phyloP scores from a whole-genome alignment of 2,888 invertebrate genomes.

The Agrenia bidenticulata region DNA sequence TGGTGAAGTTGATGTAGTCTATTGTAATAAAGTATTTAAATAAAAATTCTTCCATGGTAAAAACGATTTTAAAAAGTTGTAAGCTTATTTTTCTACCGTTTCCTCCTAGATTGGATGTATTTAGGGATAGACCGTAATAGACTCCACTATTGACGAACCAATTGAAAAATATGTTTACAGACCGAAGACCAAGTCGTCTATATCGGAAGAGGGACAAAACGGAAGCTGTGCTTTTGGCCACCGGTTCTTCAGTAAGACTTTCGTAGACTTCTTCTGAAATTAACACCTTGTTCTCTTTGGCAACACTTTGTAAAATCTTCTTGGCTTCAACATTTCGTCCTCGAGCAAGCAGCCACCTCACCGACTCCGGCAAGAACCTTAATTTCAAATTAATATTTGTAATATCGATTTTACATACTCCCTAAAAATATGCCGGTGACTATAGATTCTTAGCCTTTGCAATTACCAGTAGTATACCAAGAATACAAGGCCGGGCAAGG shows the following conservation, averaged over 20 bases:
- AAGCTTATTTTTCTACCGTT: slow-evolving; percentile 57
- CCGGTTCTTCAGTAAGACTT: slow-evolving; percentile 40
- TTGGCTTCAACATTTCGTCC: slow-evolving; percentile 66
- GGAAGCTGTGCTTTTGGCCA: slow-evolving; percentile 26
- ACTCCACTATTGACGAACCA: slow-evolving; percentile 77
- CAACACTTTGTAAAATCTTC: slow-evolving; percentile 64
- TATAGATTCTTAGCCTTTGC: not conserved
- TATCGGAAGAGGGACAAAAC: slow-evolving; percentile 59
- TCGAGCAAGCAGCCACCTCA: slow-evolving; percentile 70
- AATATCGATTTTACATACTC: not conserved
- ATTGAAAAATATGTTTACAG: slow-evolving; percentile 67
- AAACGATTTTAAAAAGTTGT: not conserved
- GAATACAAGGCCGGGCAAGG: slow-evolving; percentile 68
- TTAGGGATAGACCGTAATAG: slow-evolving; percentile 77
- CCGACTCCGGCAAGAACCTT: slow-evolving; percentile 72
- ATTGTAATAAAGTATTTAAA: too few species aligned
- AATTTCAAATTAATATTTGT: not conserved
- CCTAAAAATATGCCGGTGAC: too few species aligned
- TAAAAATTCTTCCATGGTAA: too few species aligned
- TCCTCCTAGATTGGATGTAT: slow-evolving; percentile 70
- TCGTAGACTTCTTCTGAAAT: slow-evolving; percentile 62
- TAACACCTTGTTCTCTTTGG: slow-evolving; percentile 66
- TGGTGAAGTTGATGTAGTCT: slow-evolving; percentile 70
- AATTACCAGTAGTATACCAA: slow-evolving; percentile 69
- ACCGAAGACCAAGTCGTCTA: slow-evolving; percentile 60